Evolutionary conservation across 2,888 invertebrate species (phyloP), one percentile per base, ranked within the genome.

Genomic region (Ceriagrion tenellum): DNA sequence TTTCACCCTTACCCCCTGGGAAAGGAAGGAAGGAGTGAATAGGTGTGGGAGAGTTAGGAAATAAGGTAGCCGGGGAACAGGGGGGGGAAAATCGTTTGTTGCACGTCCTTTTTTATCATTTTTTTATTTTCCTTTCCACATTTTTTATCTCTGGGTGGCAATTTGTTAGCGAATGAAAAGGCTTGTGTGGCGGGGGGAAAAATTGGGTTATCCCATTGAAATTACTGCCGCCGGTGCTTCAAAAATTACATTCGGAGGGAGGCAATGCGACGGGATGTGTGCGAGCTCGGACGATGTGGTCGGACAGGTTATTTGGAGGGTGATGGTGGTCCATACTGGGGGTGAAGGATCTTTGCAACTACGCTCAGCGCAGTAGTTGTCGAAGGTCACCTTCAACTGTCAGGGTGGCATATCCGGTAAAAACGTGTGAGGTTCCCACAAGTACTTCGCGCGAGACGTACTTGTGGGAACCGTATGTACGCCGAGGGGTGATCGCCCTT

Each of bases 191-290:
- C 8, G 69, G 23, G 59, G 93, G 47, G 26, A 93, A 55, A 93
- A 63, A 93, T 74, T 69, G 47, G 93, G 93, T 93, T 74, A 69
- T 93, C 74, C 69, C 69, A 69, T 93, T 69, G 59, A 74, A 93
- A 93, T 93, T 93, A 74, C 69, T 93, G 93, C 93, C 69, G 63
- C 91, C 63, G 63, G 91, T 91, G 91, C 91, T 93, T 89, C 40
- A 47, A 74, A 93, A 47, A 93, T 74, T 74, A 93, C 93, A 93
- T 93, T 93, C 16, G 93, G 40, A 40, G 93, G 69, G 93, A 47
- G 63, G 26, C 69, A 8, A 20, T 47, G 47, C 13, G 59, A 18
- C 20, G 16, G 89, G 89, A 8, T 35, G 1, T 47, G 47, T 13
- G 47, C 16, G 10, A 47, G 40, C 40, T 47, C 40, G 40, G 55